Evolutionary conservation across 2,797 vertebrate genomes (phyloP), one percentile per base, ranked within the genome.

Genomic region (Chromis chromis): DNA sequence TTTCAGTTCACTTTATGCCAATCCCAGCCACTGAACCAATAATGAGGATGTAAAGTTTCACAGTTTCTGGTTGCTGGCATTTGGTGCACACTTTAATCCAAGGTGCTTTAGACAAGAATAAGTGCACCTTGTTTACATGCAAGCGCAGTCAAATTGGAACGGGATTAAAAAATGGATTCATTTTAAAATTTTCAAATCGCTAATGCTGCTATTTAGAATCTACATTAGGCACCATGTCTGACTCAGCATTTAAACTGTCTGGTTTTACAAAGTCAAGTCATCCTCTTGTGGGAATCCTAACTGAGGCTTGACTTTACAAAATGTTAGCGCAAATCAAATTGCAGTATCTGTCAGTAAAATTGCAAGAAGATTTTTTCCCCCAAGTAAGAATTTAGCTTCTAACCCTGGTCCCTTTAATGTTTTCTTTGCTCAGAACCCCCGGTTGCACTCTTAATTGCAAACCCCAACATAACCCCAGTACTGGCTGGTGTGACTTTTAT

Each of bases 401-500:
- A 59, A 19, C 17, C 21, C 24, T 21, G 6, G 17, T 52, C 31
- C 17, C 22, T 61, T 59, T 40, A 33, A 63, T 16, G 56, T 49
- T 73, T 33, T 14, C 10, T 11, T 48, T 14, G 11, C 31, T 28
- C 17, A 28, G 28, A 39, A 21, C 7, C 22, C 3, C 17, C 24
- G 25, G 7, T 46, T 60, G 12, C 59, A 8, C 17, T 55, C 19
- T n/a, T 8, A 63, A 70, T 69, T 11, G 9, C n/a, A 68, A 65
- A 48, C 56, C 63, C 7, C 8, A 44, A 61, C 52, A 24, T 60
- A 62, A 74, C 62, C 70, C 52, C 59, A 79, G 22, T 69, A 53
- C 12, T 59, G 63, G 31, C 72, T 22, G 40, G 55, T 77, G 83
- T 81, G 65, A 86, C 80, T 76, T 87, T 78, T 66, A 86, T 77